Evolutionary conservation across 2,888 invertebrate genomes (phyloP), one percentile per base, ranked within the genome.

Genomic region (Caenorhabditis becei): DNA sequence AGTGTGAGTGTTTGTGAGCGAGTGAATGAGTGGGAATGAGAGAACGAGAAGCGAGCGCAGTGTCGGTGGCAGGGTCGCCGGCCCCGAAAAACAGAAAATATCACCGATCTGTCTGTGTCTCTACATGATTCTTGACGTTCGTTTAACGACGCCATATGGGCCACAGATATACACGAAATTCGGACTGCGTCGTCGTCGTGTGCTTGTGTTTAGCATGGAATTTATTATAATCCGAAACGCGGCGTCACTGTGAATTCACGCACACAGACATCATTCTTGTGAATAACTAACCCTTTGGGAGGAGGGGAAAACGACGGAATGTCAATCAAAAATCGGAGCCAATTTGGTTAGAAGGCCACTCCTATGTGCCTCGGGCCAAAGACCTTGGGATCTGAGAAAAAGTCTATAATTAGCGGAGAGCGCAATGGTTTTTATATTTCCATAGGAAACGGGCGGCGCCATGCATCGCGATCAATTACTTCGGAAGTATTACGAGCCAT

Each of bases 291-390:
- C 37, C 28, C 71, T 59, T 32, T 26, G 70, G 53, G 54, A 54
- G 47, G n/a, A 44, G 20, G 24, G 41, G 56, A 37, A 37, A 35
- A n/a, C n/a, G 23, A 16, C 16, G 37, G 35, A 23, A 53, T 70
- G 71, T 71, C 71, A 71, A 62, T 71, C 71, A 62, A 62, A 71
- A 71, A 56, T 71, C 44, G 71, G 71, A 71, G 71, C 71, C 71
- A 71, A 71, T 71, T 71, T 63, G 71, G 62, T 23, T 20, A 35
- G 53, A 53, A 28, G 54, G 54, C 54, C 54, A 54, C 28, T 54
- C n/a, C 54, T 54, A 4, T 26, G 26, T 41, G 41, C 41, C 54
- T 26, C 1, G n/a, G n/a, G 16, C 16, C 24, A 14, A 54, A 54
- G 54, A n/a, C 54, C 54, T 54, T 54, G 54, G 14, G 54, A 8